These are phyloP conservation scores for Heliconius cydno DNA, from an alignment of 2,888 invertebrate species.

Conservation along the genomic window DNA sequence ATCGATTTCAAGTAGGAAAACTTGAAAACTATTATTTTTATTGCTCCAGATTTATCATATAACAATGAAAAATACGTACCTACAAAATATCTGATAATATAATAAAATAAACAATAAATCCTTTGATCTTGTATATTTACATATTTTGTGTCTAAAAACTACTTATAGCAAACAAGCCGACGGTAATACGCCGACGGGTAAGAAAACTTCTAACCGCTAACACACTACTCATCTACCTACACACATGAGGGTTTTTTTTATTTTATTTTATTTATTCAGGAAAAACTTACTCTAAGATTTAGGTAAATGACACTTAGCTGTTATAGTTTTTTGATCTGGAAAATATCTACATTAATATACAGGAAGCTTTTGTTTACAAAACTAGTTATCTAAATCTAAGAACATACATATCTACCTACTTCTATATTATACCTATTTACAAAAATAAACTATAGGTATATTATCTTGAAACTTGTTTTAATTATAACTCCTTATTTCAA, in stretches of 20 bases:
- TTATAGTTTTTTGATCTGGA: neutral
- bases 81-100: neutral
- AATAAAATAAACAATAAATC: neutral
- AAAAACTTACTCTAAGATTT: neutral
- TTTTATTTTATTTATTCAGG: neutral
- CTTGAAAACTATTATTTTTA: too few species aligned
- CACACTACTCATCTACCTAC: neutral
- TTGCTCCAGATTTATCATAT: too few species aligned
- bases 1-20: too few species aligned
- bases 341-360: neutral
- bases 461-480: neutral
- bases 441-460: neutral
- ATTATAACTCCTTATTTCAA: neutral
- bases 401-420: neutral
- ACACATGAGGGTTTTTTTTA: neutral
- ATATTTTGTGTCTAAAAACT: neutral
- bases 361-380: neutral
- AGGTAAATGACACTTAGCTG: neutral
- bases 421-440: neutral
- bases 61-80: too few species aligned
- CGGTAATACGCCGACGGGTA: conserved; percentile 50
- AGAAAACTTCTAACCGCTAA: neutral
- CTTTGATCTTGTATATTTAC: neutral
- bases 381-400: neutral
- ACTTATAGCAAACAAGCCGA: conserved; percentile 38